These are phyloP conservation scores for Aptenodytes patagonicus DNA, from an alignment of 2,113 vertebrate genomes.

Conservation along the genomic window DNA sequence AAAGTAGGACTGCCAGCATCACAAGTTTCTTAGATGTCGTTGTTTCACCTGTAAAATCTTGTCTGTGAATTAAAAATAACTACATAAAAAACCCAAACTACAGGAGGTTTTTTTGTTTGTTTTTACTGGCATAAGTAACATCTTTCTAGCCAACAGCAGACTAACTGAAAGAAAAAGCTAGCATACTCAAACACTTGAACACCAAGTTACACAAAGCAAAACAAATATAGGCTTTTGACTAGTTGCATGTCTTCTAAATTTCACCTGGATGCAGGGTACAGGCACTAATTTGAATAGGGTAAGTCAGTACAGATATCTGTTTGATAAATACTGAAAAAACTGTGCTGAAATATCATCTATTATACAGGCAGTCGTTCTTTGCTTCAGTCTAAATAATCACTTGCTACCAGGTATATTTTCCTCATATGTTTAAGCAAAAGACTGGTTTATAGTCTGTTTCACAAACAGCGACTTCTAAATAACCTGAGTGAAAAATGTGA, in stretches of 20 bases:
- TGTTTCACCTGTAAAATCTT: background rate
- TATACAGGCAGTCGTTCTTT: background rate
- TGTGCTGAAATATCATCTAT: background rate
- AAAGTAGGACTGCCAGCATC: background rate
- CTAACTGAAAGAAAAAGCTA: background rate
- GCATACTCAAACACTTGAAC: background rate
- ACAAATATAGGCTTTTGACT: background rate
- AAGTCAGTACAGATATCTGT: background rate
- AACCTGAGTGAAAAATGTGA: background rate
- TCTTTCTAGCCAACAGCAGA: background rate
- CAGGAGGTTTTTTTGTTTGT: background rate
- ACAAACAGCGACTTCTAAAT: background rate
- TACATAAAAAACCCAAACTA: background rate
- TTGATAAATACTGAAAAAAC: background rate
- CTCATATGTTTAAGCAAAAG: background rate
- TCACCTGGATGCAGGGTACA: background rate
- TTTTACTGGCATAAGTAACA: background rate
- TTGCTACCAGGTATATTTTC: background rate
- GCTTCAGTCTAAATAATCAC: background rate
- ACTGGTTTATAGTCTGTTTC: background rate
- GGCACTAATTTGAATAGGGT: background rate
- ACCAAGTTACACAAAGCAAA: background rate
- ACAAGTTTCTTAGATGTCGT: background rate
- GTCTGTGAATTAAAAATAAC: background rate
- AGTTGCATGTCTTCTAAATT: fast-evolving